These are phyloP conservation scores for Helogale parvula DNA, from an alignment of 2,113 vertebrate species.

Conservation along the genomic window DNA sequence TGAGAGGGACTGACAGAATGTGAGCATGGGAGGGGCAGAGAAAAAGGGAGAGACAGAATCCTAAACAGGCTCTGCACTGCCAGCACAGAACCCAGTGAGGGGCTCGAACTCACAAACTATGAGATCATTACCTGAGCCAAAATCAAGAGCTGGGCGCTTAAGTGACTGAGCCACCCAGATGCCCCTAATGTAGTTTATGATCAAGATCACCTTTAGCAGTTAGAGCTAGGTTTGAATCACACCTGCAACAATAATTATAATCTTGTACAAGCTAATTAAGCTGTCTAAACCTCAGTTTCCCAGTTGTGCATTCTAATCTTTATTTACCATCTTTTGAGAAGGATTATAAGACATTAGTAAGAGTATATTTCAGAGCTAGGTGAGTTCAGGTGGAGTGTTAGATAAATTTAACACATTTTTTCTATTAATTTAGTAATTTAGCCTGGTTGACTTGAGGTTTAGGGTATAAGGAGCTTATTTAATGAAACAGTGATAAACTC, in stretches of 20 bases:
- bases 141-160: too few relatives aligned
- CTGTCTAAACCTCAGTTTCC: not conserved
- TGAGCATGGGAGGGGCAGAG: too few relatives aligned
- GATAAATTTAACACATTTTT: not conserved
- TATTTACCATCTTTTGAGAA: not conserved
- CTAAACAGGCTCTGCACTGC: too few relatives aligned
- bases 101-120: too few relatives aligned
- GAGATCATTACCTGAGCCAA: too few relatives aligned
- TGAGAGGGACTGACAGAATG: too few relatives aligned
- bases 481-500: not conserved
- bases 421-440: not conserved
- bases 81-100: too few relatives aligned
- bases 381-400: not conserved
- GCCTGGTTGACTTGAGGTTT: not conserved
- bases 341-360: not conserved
- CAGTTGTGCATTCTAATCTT: not conserved
- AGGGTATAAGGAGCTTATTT: not conserved
- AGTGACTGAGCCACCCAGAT: too few relatives aligned
- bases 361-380: not conserved
- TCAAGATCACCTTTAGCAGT: not conserved
- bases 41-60: too few relatives aligned
- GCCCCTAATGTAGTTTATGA: not conserved
- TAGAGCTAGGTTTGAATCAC: not conserved
- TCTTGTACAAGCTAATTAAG: not conserved
- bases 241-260: not conserved